Base-by-base conservation (phyloP, 2,888 invertebrate species). In the Athripsodes cinereus region DNA sequence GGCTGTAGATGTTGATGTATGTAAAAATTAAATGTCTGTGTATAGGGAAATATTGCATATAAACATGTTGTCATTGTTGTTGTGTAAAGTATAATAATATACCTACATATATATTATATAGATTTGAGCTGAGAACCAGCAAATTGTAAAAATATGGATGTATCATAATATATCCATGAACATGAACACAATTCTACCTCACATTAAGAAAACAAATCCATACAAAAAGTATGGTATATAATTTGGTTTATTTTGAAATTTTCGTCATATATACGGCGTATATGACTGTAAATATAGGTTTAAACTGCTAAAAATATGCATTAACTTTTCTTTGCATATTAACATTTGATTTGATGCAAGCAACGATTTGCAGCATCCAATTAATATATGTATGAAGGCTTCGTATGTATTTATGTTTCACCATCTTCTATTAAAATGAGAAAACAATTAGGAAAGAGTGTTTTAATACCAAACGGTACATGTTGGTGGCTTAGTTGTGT, bases 201-300 rank as follows among this genome's bases (percentile, higher is more conserved):
- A 58, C 16, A 48, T 58, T 49, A 35, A 54, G n/a, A n/a, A 53
- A 53, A 53, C 26, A 16, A 49, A 44, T 44, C 48, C 53, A 53
- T 49, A 18, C 18, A 47, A 48, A 8, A 13, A 8, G 8, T 26
- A 35, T 57, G 57, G 57, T 52, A 44, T 57, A 57, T 57, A 22
- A 52, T 57, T 57, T 57, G 21, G 5, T 31, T 52, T 57, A 31
- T 11, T 51, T 56, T 56, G 51, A 35, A 51, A 22, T 52, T 57
- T 57, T 20, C 20, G 52, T 48, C 52, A 52, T 52, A 31, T 31
- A 48, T 26, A 22, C 19, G 34, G 26, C 34, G 16, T 21, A 57
- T 57, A 48, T 31, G 56, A 52, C 31, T 57, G 57, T 57, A 57
- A 47, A 57, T 57, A 52, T 47, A 54, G 26, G 21, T 47, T 20